phyloP scores from a whole-genome alignment of 2,113 vertebrate genomes.

The Apistogramma diplotaenia region DNA sequence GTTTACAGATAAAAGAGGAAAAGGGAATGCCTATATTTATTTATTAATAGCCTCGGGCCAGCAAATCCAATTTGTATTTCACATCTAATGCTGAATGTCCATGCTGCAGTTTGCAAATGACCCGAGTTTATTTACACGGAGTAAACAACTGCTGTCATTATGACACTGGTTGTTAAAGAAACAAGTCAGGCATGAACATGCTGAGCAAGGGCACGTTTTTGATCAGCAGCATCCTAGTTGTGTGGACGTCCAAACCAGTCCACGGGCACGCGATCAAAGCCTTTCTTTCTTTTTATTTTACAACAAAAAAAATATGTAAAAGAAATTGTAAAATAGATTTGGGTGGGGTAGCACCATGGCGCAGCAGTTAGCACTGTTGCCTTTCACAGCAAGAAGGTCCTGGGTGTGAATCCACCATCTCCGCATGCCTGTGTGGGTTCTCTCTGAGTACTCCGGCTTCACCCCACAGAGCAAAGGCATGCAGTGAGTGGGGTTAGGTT shows the following conservation, averaged over 20 bases:
- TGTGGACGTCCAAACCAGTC: background rate
- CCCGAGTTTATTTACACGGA: background rate
- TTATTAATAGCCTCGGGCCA: background rate
- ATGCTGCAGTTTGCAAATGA: conserved; percentile 18
- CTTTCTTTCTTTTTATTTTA: background rate
- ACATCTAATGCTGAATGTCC: background rate
- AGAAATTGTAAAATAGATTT: background rate
- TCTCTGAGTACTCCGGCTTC: no score
- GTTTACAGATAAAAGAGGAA: background rate
- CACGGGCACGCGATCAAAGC: background rate
- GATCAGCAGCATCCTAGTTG: background rate
- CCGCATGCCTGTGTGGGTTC: no score
- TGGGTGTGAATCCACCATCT: no score
- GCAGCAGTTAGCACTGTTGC: no score
- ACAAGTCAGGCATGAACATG: background rate
- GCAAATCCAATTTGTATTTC: background rate
- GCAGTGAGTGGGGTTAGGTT: no score
- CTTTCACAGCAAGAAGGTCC: no score
- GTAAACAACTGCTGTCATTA: conserved; percentile 6
- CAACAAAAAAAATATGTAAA: background rate
- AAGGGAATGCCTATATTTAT: background rate
- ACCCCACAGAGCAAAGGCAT: no score
- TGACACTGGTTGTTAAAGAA: background rate
- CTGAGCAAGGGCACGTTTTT: background rate
- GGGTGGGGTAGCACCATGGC: no score